Conservation (phyloP, 2,113 vertebrate genomes). For the Gymnogyps californianus region DNA sequence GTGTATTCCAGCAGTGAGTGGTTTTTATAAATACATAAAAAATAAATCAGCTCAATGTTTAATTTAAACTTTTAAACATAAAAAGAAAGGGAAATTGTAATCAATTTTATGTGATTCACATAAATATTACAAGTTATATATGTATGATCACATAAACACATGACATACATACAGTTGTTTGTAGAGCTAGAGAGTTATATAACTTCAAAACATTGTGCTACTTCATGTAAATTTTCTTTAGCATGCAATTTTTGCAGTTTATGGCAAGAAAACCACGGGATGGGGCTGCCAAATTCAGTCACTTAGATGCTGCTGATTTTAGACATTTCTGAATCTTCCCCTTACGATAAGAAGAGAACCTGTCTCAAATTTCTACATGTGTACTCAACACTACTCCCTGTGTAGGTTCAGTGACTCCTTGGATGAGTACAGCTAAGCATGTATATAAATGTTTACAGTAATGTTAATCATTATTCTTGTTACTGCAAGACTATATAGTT, state of each 20-base stretch:
- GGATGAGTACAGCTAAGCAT: background rate
- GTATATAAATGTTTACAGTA: background rate
- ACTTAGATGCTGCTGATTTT: background rate
- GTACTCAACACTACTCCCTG: background rate
- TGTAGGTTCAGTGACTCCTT: background rate
- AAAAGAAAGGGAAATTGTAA: background rate
- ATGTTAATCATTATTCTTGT: background rate
- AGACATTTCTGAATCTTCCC: background rate
- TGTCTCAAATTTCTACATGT: background rate
- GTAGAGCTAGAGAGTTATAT: background rate
- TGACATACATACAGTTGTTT: background rate
- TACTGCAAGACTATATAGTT: background rate
- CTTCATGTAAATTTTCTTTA: background rate
- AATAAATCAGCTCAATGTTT: background rate
- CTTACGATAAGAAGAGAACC: background rate
- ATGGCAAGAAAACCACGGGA: background rate
- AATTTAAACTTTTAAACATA: background rate
- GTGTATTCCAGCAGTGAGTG: background rate
- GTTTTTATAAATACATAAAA: background rate
- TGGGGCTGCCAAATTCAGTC: background rate
- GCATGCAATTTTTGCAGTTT: background rate
- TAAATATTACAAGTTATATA: background rate
- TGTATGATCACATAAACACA: too few species aligned
- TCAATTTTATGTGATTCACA: background rate
- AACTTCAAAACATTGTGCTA: background rate